These are phyloP conservation scores for Diloba caeruleocephala DNA, from an alignment of 2,888 invertebrate species.

Conservation along the genomic window DNA sequence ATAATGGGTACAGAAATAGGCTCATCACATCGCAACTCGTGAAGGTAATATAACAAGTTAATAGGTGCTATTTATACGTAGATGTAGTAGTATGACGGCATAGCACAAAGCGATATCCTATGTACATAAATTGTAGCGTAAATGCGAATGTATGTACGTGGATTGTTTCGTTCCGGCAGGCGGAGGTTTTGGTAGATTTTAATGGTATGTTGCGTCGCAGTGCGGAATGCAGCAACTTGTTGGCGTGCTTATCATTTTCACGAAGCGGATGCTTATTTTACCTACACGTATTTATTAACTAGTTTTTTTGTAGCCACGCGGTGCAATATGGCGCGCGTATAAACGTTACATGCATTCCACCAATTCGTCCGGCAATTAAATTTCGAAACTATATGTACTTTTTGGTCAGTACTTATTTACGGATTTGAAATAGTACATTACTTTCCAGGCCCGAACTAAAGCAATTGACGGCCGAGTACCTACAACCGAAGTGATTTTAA, in stretches of 20 bases:
- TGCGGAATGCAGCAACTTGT: slow-evolving; percentile 67
- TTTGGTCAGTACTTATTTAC: too few species aligned
- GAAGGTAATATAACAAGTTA: slow-evolving; percentile 51
- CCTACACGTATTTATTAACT: slow-evolving; percentile 12
- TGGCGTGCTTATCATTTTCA: slow-evolving; percentile 48
- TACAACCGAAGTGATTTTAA: too few species aligned
- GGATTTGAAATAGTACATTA: too few species aligned
- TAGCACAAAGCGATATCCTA: slow-evolving; percentile 52
- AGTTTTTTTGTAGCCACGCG: slow-evolving; percentile 3
- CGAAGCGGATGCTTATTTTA: slow-evolving; percentile 15
- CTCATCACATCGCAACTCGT: slow-evolving; percentile 38
- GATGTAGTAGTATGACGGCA: slow-evolving; percentile 64
- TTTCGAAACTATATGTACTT: too few species aligned
- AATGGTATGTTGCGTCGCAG: slow-evolving; percentile 78
- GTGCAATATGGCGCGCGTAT: slow-evolving; percentile 11
- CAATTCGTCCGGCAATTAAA: slow-evolving; percentile 9
- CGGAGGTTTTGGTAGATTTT: slow-evolving; percentile 79
- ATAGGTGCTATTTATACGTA: slow-evolving; percentile 55
- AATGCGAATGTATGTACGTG: slow-evolving; percentile 65
- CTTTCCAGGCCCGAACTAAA: too few species aligned
- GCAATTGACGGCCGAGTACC: too few species aligned
- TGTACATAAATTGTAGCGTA: slow-evolving; percentile 57
- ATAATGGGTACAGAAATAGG: slow-evolving; percentile 52
- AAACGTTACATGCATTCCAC: slow-evolving; percentile 11
- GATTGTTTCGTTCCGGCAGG: slow-evolving; percentile 70